phyloP scores from a whole-genome alignment of 2,888 invertebrate species.

The Trimorus sp. region DNA sequence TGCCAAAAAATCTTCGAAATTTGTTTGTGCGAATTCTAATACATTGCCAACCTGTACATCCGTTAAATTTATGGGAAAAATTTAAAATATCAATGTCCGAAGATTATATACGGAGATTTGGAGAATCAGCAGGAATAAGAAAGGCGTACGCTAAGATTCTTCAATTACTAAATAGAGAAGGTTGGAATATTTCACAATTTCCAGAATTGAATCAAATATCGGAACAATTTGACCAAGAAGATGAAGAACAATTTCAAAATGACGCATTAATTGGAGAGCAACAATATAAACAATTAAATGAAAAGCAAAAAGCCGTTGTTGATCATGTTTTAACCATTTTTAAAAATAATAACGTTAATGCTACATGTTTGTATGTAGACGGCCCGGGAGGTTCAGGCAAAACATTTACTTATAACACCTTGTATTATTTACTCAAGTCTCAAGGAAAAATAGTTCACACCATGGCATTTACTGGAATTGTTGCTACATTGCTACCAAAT shows the following conservation, averaged over 20 bases:
- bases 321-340: constrained; percentile 35
- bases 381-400: constrained; percentile 30
- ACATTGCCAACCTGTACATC: constrained; percentile 62
- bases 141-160: constrained; percentile 10
- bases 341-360: too few relatives aligned
- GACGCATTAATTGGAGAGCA: not conserved
- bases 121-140: not conserved
- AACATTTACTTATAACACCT: constrained; percentile 31
- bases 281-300: constrained; percentile 27
- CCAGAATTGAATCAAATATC: not conserved
- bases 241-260: too few relatives aligned
- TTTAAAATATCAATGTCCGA: constrained; percentile 66
- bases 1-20: constrained; percentile 1
- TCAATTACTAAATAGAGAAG: not conserved
- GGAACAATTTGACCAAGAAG: too few relatives aligned
- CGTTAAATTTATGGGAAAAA: constrained; percentile 56
- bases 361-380: constrained; percentile 26
- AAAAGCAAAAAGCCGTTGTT: constrained; percentile 61
- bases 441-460: constrained; percentile 45
- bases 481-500: constrained; percentile 58
- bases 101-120: constrained; percentile 33
- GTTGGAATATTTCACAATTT: constrained; percentile 12
- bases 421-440: constrained; percentile 40
- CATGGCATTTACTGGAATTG: constrained; percentile 72
- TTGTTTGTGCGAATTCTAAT: constrained; percentile 13